A percentile compares a stretch with the other conserved stretches of the same genome.
Conservation (phyloP, 2,113 vertebrate species). For the Ramphastos sulfuratus region DNA sequence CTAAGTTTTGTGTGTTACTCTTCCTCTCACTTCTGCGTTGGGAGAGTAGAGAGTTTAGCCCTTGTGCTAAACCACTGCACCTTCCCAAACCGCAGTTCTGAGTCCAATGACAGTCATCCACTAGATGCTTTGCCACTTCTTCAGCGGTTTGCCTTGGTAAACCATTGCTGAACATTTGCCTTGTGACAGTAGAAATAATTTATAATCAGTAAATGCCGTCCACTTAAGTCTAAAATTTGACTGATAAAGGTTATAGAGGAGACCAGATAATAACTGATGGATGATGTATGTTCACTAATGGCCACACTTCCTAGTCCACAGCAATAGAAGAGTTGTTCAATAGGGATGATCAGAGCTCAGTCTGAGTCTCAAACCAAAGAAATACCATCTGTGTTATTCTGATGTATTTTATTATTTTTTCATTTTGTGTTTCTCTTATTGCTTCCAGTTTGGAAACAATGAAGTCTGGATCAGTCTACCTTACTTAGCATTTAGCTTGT, state of each 20-base stretch:
- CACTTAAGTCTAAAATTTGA: neutral
- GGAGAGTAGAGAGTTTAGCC: too few species aligned
- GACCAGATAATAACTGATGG: neutral
- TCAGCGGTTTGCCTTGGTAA: neutral
- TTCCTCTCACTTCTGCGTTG: too few species aligned
- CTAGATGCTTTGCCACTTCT: neutral
- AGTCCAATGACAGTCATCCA: neutral
- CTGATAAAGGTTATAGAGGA: neutral
- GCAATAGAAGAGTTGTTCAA: neutral
- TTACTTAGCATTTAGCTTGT: neutral
- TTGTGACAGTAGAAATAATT: neutral
- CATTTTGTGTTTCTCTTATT: neutral
- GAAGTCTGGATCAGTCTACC: neutral
- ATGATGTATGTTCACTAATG: neutral
- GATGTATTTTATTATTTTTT: neutral
- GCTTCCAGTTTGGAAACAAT: neutral
- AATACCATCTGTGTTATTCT: neutral
- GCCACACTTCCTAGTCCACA: neutral
- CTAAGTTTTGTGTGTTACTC: too few species aligned
- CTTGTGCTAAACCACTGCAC: too few species aligned
- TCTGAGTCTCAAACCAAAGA: neutral
- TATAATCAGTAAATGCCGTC: neutral
- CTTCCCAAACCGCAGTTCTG: neutral
- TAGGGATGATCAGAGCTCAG: neutral
- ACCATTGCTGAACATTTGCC: neutral